A percentile compares a stretch with the other conserved stretches of the same genome.
Conservation (phyloP, 2,888 invertebrate genomes). For the Tipula helvola region DNA sequence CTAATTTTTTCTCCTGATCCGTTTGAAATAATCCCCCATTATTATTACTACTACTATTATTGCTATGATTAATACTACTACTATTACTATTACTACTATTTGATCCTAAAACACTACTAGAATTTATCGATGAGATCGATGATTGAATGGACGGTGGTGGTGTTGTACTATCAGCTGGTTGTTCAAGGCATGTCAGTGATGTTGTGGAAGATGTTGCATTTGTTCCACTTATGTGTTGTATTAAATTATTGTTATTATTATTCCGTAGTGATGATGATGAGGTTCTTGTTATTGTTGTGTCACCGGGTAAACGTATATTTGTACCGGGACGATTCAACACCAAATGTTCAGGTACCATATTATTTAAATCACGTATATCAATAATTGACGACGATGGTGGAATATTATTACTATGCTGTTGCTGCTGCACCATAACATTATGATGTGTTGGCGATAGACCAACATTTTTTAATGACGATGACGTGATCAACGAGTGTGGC, state of each 20-base stretch:
- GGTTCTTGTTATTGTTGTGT: conserved; percentile 22
- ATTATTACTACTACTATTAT: not conserved
- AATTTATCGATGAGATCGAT: conserved; percentile 13
- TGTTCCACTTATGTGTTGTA: not conserved
- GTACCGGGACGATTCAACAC: not conserved
- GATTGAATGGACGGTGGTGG: conserved; percentile 22
- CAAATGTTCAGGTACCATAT: not conserved
- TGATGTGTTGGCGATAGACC: not conserved
- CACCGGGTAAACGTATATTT: conserved; percentile 20
- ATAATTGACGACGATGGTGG: conserved; percentile 17
- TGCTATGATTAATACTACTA: not conserved
- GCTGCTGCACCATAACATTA: conserved; percentile 13
- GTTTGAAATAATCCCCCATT: not conserved
- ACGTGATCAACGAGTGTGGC: not conserved
- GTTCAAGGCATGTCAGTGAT: conserved; percentile 16
- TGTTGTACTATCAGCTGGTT: conserved; percentile 25
- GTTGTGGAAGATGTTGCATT: conserved; percentile 11
- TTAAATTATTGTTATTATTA: not conserved
- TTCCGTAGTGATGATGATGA: conserved; percentile 11
- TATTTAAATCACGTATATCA: conserved; percentile 16
- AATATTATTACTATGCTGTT: conserved; percentile 16
- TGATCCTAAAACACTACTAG: conserved; percentile 9
- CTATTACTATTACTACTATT: conserved; percentile 5
- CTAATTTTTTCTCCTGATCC: conserved; percentile 24
- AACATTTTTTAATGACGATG: not conserved